Evolutionary conservation across 1,140 invertebrate species (phyloP).

Genomic region (Zaprionus camerounensis): DNA sequence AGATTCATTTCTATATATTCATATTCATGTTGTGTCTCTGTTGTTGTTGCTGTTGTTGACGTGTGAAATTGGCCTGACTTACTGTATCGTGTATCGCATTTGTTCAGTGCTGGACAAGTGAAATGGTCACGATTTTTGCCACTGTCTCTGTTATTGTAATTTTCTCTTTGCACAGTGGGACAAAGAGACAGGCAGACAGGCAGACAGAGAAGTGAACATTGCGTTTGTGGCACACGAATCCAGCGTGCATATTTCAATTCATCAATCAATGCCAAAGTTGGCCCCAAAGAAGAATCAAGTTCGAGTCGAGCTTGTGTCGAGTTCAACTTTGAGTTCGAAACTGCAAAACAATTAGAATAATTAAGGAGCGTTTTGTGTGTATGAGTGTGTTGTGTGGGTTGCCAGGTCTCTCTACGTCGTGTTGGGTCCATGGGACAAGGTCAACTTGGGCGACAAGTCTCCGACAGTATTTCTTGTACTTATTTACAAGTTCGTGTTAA

Average conservation of each 20-base stretch:
- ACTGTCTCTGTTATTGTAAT: conserved; percentile 6
- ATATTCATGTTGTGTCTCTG: conserved; percentile 57
- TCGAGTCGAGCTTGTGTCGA: conserved; percentile 13
- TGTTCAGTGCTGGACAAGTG: conserved; percentile 50
- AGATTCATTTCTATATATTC: conserved; percentile 35
- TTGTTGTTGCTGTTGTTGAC: conserved; percentile 28
- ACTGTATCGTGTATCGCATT: conserved; percentile 29
- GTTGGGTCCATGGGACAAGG: conserved; percentile 43
- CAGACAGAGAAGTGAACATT: conserved; percentile 7
- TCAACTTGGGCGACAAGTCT: conserved; percentile 20
- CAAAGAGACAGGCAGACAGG: background rate
- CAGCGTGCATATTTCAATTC: conserved; percentile 40
- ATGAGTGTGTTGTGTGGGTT: background rate
- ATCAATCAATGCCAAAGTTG: conserved; percentile 65
- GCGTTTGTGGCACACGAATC: conserved; percentile 29
- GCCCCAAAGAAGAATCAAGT: conserved; percentile 8
- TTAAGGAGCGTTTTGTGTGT: conserved; percentile 32
- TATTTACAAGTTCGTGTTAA: conserved; percentile 61
- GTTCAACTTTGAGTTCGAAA: conserved; percentile 7
- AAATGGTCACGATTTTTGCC: conserved; percentile 46
- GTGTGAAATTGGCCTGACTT: conserved; percentile 59
- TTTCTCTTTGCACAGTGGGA: conserved; percentile 37
- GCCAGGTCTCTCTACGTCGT: background rate
- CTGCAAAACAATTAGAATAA: conserved; percentile 65
- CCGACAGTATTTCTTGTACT: conserved; percentile 31